phyloP scores from a whole-genome alignment of 2,888 invertebrate genomes.

The Phyllotreta striolata region DNA sequence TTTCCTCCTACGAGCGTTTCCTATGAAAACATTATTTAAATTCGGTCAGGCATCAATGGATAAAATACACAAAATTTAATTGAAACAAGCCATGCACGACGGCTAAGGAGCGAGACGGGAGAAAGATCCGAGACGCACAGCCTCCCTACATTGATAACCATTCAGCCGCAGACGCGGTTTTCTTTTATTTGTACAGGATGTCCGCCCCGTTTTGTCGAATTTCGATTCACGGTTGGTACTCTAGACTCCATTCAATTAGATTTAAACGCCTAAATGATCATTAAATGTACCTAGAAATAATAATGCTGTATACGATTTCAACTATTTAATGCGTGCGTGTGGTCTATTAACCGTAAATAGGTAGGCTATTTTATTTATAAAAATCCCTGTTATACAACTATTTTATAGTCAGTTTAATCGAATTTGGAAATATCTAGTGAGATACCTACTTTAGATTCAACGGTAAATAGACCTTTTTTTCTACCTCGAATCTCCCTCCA shows the following conservation, averaged over 20 bases:
- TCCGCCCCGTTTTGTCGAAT: conserved; percentile 5
- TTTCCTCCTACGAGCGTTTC: conserved; percentile 23
- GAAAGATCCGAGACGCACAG: conserved; percentile 18
- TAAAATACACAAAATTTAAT: conserved; percentile 38
- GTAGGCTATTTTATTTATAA: too few species aligned
- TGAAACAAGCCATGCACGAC: conserved; percentile 33
- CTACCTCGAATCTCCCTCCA: too few species aligned
- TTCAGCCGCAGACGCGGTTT: conserved; percentile 22
- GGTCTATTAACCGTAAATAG: too few species aligned
- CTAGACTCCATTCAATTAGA: conserved; percentile 6
- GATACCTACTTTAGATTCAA: too few species aligned
- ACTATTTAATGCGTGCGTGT: too few species aligned
- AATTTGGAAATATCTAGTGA: too few species aligned
- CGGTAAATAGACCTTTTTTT: too few species aligned
- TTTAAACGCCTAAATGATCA: too few species aligned
- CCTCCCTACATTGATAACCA: conserved; percentile 16
- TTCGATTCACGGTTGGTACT: background rate
- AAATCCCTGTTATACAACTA: too few species aligned
- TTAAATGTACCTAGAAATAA: too few species aligned
- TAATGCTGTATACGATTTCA: too few species aligned
- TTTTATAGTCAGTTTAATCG: too few species aligned
- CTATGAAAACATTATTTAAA: conserved; percentile 33
- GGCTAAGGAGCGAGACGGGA: conserved; percentile 16
- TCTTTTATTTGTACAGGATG: conserved; percentile 31
- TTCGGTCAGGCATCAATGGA: conserved; percentile 36